Conservation (phyloP, 2,113 vertebrate genomes). For the Alligator sinensis region DNA sequence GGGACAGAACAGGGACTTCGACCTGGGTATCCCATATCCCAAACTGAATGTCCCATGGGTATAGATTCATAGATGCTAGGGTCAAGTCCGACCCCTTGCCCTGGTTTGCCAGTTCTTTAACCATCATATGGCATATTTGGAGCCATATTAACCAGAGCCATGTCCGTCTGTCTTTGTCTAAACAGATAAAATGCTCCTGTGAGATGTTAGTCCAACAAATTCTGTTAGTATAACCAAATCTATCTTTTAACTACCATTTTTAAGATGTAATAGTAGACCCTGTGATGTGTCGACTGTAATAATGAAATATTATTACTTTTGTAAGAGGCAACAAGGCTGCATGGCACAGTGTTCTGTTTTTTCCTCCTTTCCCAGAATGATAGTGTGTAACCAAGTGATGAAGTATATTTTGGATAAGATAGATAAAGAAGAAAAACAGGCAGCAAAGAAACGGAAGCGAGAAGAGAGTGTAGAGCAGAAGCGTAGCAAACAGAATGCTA, state of each 20-base stretch:
- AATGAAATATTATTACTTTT: neutral
- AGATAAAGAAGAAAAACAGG: slow-evolving; percentile 98
- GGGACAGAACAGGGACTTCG: neutral
- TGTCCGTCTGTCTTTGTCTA: neutral
- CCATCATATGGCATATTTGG: too few relatives aligned
- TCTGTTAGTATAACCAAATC: neutral
- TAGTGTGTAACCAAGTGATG: slow-evolving; percentile 99
- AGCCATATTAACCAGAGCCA: neutral
- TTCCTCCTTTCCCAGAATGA: slow-evolving; percentile 86
- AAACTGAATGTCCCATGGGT: neutral
- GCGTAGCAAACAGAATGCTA: slow-evolving; percentile 94
- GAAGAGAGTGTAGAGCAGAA: slow-evolving; percentile 98
- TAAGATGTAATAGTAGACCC: neutral
- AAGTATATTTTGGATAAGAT: slow-evolving; percentile 99
- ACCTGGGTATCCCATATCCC: neutral
- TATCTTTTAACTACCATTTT: neutral
- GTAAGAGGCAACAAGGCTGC: neutral
- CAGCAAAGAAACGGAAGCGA: slow-evolving; percentile 94
- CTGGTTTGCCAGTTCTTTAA: neutral
- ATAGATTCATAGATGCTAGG: too few relatives aligned
- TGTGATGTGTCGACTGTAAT: neutral
- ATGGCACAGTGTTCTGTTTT: slow-evolving; percentile 7
- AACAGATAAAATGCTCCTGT: neutral
- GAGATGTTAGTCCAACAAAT: neutral
- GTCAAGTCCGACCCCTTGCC: too few relatives aligned